phyloP scores from a whole-genome alignment of 2,113 vertebrate genomes.

The Cromileptes altivelis region DNA sequence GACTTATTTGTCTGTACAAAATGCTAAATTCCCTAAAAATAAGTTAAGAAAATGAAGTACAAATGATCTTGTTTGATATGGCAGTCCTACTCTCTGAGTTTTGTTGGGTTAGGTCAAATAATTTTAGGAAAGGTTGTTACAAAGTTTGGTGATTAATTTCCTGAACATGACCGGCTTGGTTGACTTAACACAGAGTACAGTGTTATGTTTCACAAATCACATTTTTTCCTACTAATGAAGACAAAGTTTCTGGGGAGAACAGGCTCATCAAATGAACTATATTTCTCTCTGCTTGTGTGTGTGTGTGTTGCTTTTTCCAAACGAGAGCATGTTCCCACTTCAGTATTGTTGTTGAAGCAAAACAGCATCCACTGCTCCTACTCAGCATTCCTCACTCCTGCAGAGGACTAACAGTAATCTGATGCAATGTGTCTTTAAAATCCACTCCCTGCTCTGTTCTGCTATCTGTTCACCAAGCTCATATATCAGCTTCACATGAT shows the following conservation, averaged over 20 bases:
- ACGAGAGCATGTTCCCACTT: background rate
- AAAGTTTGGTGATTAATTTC: background rate
- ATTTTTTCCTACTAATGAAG: conserved; percentile 1
- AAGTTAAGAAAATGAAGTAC: background rate
- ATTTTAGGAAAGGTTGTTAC: background rate
- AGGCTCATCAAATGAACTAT: background rate
- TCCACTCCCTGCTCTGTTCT: conserved; percentile 44
- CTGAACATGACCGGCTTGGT: background rate
- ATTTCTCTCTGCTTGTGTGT: background rate
- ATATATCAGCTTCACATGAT: conserved; percentile 55
- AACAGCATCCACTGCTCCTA: background rate
- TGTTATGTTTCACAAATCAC: background rate
- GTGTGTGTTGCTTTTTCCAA: background rate
- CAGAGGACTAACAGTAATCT: conserved; percentile 27
- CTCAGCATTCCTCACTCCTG: conserved; percentile 21
- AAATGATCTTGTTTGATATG: background rate
- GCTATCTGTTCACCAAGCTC: conserved; percentile 58
- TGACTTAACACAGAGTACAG: background rate
- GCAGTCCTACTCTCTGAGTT: background rate
- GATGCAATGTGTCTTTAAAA: conserved; percentile 45
- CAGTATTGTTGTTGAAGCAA: background rate
- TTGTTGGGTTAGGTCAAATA: background rate
- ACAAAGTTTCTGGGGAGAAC: background rate
- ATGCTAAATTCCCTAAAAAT: background rate
- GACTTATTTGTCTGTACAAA: conserved; percentile 29